Evolutionary conservation across 2,113 vertebrate genomes (phyloP).

Genomic region (Actinemys pallida): DNA sequence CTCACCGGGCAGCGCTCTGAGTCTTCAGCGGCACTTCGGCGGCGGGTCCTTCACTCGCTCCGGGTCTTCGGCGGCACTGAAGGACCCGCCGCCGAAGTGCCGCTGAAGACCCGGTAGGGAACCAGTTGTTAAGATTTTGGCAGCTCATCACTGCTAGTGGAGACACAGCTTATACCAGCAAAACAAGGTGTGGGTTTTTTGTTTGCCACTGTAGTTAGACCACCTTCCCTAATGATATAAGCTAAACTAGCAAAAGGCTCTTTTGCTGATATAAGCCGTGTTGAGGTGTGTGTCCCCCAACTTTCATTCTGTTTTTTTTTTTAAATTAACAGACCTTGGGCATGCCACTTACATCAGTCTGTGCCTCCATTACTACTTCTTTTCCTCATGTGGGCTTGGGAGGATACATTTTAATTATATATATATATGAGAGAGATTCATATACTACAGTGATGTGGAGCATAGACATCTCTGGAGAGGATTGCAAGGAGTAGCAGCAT

Average conservation of each 20-base stretch:
- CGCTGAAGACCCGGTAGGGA: no score
- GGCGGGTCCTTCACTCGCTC: no score
- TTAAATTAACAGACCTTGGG: rapidly evolving
- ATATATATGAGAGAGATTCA: neutral
- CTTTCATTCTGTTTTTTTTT: neutral
- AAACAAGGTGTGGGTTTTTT: neutral
- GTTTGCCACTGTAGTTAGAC: neutral
- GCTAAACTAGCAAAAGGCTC: neutral
- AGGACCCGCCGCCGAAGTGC: no score
- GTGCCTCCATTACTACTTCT: neutral
- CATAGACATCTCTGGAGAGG: neutral
- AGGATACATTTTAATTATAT: neutral
- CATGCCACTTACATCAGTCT: neutral
- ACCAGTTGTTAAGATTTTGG: no score
- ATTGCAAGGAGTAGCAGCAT: neutral
- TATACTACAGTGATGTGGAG: neutral
- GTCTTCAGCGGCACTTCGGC: no score
- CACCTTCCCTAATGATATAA: neutral
- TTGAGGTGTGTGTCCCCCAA: no score
- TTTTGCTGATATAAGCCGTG: neutral
- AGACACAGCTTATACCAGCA: neutral
- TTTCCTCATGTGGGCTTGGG: neutral
- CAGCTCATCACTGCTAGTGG: neutral
- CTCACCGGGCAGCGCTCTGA: no score
- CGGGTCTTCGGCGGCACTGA: no score